phyloP scores from a whole-genome alignment of 2,888 invertebrate species.

The Zeuzera pyrina region DNA sequence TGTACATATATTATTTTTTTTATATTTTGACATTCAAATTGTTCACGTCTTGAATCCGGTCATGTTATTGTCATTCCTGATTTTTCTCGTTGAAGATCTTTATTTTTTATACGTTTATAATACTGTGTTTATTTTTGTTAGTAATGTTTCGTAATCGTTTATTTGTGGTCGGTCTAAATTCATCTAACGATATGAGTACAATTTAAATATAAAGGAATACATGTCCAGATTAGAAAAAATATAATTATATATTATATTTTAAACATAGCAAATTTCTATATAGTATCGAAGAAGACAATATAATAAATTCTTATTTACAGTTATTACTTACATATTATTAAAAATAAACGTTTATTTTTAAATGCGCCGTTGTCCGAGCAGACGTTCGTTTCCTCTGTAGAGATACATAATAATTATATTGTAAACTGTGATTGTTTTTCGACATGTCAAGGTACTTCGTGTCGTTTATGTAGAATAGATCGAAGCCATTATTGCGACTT shows the following conservation, averaged over 20 bases:
- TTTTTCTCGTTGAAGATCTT: slow-evolving; percentile 64
- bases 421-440: slow-evolving; percentile 47
- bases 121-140: slow-evolving; percentile 33
- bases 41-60: slow-evolving; percentile 23
- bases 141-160: slow-evolving; percentile 38
- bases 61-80: slow-evolving; percentile 54
- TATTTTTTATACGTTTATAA: slow-evolving; percentile 68
- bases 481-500: slow-evolving; percentile 2
- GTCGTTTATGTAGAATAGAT: slow-evolving; percentile 19
- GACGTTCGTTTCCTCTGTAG: slow-evolving; percentile 20
- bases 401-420: slow-evolving; percentile 22
- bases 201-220: slow-evolving; percentile 45
- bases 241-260: slow-evolving; percentile 55
- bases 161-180: slow-evolving; percentile 57
- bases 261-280: slow-evolving; percentile 65
- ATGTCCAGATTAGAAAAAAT: slow-evolving; percentile 60
- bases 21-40: slow-evolving; percentile 13
- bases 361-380: slow-evolving; percentile 2
- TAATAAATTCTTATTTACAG: slow-evolving; percentile 67
- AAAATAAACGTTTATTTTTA: slow-evolving; percentile 23
- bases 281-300: slow-evolving; percentile 65
- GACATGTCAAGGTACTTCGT: slow-evolving; percentile 51
- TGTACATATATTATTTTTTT: not conserved
- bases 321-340: no score
- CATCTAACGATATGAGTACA: slow-evolving; percentile 63